A percentile compares a stretch with the other conserved stretches of the same genome.
Conservation (phyloP, 2,113 vertebrate species). For the Zosterops japonicus region DNA sequence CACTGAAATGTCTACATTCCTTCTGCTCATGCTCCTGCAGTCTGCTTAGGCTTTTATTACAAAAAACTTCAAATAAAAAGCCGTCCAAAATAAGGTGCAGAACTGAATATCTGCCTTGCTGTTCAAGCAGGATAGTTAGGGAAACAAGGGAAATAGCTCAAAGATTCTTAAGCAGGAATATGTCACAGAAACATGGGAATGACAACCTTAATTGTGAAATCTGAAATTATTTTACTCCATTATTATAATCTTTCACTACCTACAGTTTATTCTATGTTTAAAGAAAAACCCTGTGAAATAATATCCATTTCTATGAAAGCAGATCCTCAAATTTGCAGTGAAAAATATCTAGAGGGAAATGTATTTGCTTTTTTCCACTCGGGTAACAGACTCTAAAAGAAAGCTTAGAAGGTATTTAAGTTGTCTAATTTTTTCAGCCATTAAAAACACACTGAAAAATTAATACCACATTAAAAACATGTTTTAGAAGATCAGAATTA, state of each 20-base stretch:
- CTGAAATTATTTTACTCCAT: not conserved
- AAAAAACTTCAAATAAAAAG: not conserved
- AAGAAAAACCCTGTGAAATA: not conserved
- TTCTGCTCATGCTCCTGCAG: not conserved
- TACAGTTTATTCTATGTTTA: not conserved
- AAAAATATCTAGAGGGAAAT: not conserved
- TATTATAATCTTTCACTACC: not conserved
- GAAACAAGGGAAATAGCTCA: not conserved
- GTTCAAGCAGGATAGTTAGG: not conserved
- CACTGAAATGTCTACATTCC: not conserved
- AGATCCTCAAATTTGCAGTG: not conserved
- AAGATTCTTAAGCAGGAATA: not conserved
- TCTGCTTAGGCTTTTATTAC: not conserved
- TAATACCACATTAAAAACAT: not conserved
- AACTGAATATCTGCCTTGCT: not conserved
- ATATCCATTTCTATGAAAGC: not conserved
- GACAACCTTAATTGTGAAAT: not conserved
- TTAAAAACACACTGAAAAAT: not conserved
- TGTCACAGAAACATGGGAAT: not conserved
- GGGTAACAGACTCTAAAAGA: not conserved
- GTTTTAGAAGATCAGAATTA: not conserved
- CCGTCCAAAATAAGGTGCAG: not conserved
- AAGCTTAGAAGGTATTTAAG: not conserved
- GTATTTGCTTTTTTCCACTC: not conserved
- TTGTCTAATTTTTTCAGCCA: not conserved